Evolutionary conservation across 2,888 invertebrate species (phyloP), one percentile per base, ranked within the genome.

Genomic region (Thereva nobilitata): DNA sequence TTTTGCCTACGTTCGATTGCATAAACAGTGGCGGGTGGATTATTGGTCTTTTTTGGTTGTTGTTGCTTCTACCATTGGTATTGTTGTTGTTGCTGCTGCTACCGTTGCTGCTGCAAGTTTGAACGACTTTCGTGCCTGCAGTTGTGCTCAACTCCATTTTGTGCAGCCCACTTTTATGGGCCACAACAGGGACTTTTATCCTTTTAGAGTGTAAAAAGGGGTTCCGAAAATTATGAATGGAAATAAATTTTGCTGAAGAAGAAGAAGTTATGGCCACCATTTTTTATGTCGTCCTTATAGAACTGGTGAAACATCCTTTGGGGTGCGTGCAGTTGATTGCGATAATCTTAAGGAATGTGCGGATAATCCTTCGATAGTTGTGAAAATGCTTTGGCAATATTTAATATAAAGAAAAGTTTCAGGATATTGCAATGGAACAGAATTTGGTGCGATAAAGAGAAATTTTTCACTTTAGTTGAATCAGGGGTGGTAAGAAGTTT

Each of bases 11-110:
- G 61, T 61, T 61, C 61, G 50, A 61, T 61, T 61, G 49, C 61
- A 61, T 61, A 61, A 61, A 61, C 61, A 61, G 61, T 61, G 61
- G 61, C 61, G 50, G 61, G 50, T n/a, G 61, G 61, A 61, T 61
- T 61, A 61, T 61, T 61, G 61, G 61, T 61, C 40, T 41, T 23
- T 56, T 40, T 56, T 61, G 38, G 49, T 61, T 40, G 10, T 38
- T 12, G 10, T 9, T 5, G 40, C 37, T 23, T 23, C 23, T 23
- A 23, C 23, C 23, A 23, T 23, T 23, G 23, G 23, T 2, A 23
- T 23, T 23, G 23, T 23, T 23, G 23, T 23, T 23, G 23, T 23
- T 23, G 23, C 23, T 23, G 23, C 23, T 23, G 2, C 23, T 23
- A 2, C 23, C 2, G 23, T 50, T 40, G 10, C 23, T 12, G 10